These are phyloP conservation scores for Cecidostiba fungosa DNA, from an alignment of 2,888 invertebrate genomes.

Conservation along the genomic window DNA sequence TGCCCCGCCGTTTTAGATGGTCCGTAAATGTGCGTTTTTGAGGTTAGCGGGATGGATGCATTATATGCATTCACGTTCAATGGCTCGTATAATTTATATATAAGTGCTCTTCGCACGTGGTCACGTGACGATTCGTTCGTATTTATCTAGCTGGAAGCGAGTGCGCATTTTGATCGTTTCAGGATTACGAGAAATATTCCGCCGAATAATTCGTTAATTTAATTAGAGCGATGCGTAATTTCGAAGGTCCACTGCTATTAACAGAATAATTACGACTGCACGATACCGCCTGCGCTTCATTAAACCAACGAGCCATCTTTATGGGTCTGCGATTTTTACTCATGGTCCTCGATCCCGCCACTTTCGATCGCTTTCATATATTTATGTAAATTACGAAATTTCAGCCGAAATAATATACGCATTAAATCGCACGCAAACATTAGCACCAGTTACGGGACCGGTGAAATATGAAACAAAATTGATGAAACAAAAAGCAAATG, in stretches of 20 bases:
- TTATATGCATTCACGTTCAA: neutral
- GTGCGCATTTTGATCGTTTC: neutral
- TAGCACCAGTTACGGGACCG: too few species aligned
- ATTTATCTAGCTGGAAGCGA: neutral
- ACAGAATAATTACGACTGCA: neutral
- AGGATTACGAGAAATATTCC: neutral
- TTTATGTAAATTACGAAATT: too few species aligned
- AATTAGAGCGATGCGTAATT: neutral
- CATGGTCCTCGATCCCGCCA: slow-evolving; percentile 17
- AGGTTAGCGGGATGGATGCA: neutral
- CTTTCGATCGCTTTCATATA: too few species aligned
- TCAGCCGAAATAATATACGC: too few species aligned
- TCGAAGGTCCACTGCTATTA: neutral
- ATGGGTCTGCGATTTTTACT: neutral
- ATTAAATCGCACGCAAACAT: too few species aligned
- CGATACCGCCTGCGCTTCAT: neutral
- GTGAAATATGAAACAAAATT: too few species aligned
- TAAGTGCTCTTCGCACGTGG: neutral
- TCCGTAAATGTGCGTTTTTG: neutral
- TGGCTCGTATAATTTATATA: neutral
- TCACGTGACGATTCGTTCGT: neutral
- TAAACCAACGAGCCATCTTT: slow-evolving; percentile 1
- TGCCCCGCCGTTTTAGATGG: neutral
- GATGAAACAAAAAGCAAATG: too few species aligned
- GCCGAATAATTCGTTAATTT: neutral